These are phyloP conservation scores for Drosophila neonasuta DNA, from an alignment of 2,888 invertebrate species.

Conservation along the genomic window DNA sequence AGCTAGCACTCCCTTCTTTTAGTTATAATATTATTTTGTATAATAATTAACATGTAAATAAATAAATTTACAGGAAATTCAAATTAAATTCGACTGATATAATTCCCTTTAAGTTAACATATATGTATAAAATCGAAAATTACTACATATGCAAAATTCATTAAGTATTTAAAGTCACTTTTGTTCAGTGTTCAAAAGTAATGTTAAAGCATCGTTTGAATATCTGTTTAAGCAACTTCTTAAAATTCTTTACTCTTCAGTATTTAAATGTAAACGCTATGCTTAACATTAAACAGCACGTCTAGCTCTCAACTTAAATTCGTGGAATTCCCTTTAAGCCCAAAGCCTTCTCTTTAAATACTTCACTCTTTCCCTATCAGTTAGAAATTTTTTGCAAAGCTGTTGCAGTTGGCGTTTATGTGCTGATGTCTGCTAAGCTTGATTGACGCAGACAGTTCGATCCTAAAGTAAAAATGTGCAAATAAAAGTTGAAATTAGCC, in stretches of 20 bases:
- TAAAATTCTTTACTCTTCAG: no score
- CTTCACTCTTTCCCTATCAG: background rate
- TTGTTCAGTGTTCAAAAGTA: no score
- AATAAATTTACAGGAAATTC: no score
- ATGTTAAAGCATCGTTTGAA: no score
- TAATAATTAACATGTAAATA: no score
- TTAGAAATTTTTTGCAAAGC: background rate
- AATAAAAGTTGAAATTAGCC: slow-evolving; percentile 25
- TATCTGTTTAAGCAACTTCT: no score
- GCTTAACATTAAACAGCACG: background rate
- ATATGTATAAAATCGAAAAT: no score
- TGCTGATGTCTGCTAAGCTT: background rate
- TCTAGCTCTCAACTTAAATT: background rate
- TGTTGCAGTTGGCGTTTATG: background rate
- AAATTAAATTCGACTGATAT: no score
- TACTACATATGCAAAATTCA: no score
- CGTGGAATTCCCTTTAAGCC: background rate
- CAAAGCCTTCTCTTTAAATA: background rate
- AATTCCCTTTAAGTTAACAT: no score
- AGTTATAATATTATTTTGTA: no score
- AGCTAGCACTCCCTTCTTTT: no score
- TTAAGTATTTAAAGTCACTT: background rate
- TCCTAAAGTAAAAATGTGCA: background rate
- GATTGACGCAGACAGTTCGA: background rate
- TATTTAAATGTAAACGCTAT: background rate